phyloP scores from a whole-genome alignment of 1,140 invertebrate genomes.

The Heliconius melpomene region DNA sequence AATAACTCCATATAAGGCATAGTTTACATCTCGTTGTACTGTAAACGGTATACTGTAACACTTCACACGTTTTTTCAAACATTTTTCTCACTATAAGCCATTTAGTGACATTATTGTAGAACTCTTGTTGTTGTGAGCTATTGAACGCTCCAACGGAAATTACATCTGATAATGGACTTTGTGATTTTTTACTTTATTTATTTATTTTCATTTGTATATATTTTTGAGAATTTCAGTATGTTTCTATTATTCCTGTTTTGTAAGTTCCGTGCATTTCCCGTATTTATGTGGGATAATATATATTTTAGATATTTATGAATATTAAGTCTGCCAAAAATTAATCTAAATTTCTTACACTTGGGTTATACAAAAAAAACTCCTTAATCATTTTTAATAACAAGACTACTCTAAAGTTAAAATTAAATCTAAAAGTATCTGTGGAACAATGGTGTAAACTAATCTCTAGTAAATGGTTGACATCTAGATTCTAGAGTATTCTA shows the following conservation, averaged over 20 bases:
- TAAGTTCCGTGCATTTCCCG: too few relatives aligned
- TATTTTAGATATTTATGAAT: too few relatives aligned
- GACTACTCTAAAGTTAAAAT: not conserved
- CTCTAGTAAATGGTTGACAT: not conserved
- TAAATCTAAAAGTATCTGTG: not conserved
- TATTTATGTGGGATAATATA: too few relatives aligned
- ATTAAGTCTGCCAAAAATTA: too few relatives aligned
- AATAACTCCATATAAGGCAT: not conserved
- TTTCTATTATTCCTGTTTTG: too few relatives aligned
- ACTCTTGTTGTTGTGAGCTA: constrained; percentile 29
- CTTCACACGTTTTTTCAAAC: constrained; percentile 36
- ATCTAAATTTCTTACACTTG: too few relatives aligned
- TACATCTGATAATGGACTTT: not conserved
- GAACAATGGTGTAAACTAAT: not conserved
- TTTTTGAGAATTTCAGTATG: too few relatives aligned
- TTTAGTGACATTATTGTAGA: constrained; percentile 37
- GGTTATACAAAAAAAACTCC: too few relatives aligned
- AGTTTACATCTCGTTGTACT: not conserved
- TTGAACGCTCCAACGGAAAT: constrained; percentile 39
- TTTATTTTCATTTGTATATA: not conserved
- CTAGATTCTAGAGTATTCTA: not conserved
- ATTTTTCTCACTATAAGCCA: constrained; percentile 20
- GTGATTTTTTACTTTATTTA: not conserved
- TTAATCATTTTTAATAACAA: too few relatives aligned
- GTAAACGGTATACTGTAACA: constrained; percentile 15